Evolutionary conservation across 1,140 invertebrate species (phyloP).

Genomic region (Steinernema feltiae): DNA sequence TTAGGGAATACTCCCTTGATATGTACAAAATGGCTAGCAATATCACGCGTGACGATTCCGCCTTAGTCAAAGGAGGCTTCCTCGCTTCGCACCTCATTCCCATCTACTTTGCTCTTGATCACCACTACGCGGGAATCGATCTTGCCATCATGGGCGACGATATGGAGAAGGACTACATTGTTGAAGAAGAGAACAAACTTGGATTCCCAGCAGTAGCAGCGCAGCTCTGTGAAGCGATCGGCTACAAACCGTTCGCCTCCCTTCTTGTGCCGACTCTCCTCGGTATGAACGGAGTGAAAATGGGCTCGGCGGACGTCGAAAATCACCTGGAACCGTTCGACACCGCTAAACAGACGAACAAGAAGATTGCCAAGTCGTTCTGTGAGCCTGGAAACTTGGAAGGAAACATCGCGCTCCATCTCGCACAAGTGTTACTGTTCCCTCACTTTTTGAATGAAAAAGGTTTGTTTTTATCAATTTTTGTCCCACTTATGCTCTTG

Average conservation of each 20-base stretch:
- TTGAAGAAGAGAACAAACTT: slow-evolving; percentile 16
- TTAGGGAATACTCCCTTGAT: slow-evolving; percentile 84
- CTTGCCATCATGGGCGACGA: slow-evolving; percentile 37
- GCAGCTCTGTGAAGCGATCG: slow-evolving; percentile 19
- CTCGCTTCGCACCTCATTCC: slow-evolving; percentile 84
- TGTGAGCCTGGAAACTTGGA: slow-evolving; percentile 91
- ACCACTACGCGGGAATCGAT: slow-evolving; percentile 68
- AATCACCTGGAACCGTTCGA: slow-evolving; percentile 96
- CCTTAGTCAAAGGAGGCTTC: slow-evolving; percentile 93
- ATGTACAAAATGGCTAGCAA: slow-evolving; percentile 83
- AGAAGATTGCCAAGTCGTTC: slow-evolving; percentile 93
- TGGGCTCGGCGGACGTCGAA: slow-evolving; percentile 87
- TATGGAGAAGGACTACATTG: slow-evolving; percentile 24
- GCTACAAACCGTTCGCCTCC: slow-evolving; percentile 27
- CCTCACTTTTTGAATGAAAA: slow-evolving; percentile 33
- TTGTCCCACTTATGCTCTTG: neutral
- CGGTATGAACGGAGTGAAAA: slow-evolving; percentile 70
- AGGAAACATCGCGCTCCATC: slow-evolving; percentile 70
- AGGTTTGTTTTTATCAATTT: slow-evolving; percentile 28
- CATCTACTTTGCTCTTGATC: slow-evolving; percentile 85
- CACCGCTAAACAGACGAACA: slow-evolving; percentile 76
- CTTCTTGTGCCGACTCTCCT: slow-evolving; percentile 55
- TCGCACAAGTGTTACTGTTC: slow-evolving; percentile 43
- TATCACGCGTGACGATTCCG: slow-evolving; percentile 89
- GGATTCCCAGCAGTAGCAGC: neutral